These are phyloP conservation scores for Odontocolon sp. DNA, from an alignment of 2,888 invertebrate species.

Conservation along the genomic window DNA sequence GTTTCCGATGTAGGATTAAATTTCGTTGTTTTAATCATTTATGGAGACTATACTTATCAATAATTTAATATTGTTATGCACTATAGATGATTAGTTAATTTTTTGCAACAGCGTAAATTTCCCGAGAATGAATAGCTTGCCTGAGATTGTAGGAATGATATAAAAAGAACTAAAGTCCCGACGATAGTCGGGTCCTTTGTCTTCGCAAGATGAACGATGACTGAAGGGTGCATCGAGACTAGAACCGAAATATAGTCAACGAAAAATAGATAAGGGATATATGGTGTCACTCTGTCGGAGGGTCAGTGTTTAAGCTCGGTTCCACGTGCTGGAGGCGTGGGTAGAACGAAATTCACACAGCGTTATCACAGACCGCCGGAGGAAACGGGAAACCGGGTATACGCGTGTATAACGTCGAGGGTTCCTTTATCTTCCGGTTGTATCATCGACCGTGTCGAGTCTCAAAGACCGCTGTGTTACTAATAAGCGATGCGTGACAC, in stretches of 20 bases:
- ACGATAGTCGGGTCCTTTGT: neutral
- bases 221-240: neutral
- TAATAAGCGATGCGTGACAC: neutral
- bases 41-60: too few species aligned
- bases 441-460: neutral
- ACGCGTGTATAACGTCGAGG: neutral
- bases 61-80: too few species aligned
- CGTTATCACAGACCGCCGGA: slow-evolving; percentile 36
- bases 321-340: slow-evolving; percentile 30
- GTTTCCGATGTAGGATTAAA: too few species aligned
- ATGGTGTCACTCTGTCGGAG: neutral
- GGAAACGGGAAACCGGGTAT: slow-evolving; percentile 35
- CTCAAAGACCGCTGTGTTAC: neutral
- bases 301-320: neutral
- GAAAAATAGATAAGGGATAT: slow-evolving; percentile 19
- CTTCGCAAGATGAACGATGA: slow-evolving; percentile 17
- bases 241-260: slow-evolving; percentile 9
- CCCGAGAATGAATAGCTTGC: too few species aligned
- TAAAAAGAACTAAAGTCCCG: too few species aligned
- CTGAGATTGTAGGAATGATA: too few species aligned
- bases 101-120: too few species aligned
- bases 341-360: slow-evolving; percentile 30
- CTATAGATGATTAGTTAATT: too few species aligned
- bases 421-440: slow-evolving; percentile 2
- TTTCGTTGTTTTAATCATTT: too few species aligned